Base-by-base conservation (phyloP, 2,888 invertebrate species). In the Eupithecia insigniata region DNA sequence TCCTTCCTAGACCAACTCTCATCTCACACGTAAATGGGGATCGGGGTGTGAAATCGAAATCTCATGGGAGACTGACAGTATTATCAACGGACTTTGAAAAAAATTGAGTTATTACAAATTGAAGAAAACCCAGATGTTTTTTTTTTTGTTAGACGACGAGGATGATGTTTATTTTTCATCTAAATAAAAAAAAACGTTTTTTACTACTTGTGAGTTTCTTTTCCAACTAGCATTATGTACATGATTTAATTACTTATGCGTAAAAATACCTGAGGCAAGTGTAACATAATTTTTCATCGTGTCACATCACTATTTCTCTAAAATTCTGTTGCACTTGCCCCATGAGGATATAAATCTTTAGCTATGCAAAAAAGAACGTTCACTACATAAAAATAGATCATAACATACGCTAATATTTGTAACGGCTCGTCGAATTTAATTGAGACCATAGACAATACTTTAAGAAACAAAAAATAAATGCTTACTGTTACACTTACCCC, bases 281-380 rank as follows among this genome's bases (percentile, higher is more conserved):
- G 36, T 39, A 39, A 39, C 36, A 39, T 58, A 28, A 58, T 58
- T 58, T 58, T 58, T 58, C 1, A 26, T 58, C 8, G 22, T 58
- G 28, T 58, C 58, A 58, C 58, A 58, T 58, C 58, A 58, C 58
- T 58, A 58, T 58, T 58, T 58, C 58, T 58, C 12, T 28, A 28
- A 58, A 58, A 58, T 28, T 26, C 58, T 58, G 58, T 58, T 26
- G 58, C 58, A 58, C 58, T 28, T 58, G 58, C 58, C 58, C 58
- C 58, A 26, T 58, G 58, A 8, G 28, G 22, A 26, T 58, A 58
- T 58, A 10, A 58, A 58, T 58, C 58, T 58, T 58, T 4, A 28
- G 58, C 58, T 58, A 58, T 58, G 58, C 58, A 58, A 58, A 58
- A 58, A 58, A 28, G 58, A 28, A 58, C 58, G 26, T 22, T 26